These are phyloP conservation scores for Coilia nasus DNA, from an alignment of 2,797 vertebrate species.

Conservation along the genomic window DNA sequence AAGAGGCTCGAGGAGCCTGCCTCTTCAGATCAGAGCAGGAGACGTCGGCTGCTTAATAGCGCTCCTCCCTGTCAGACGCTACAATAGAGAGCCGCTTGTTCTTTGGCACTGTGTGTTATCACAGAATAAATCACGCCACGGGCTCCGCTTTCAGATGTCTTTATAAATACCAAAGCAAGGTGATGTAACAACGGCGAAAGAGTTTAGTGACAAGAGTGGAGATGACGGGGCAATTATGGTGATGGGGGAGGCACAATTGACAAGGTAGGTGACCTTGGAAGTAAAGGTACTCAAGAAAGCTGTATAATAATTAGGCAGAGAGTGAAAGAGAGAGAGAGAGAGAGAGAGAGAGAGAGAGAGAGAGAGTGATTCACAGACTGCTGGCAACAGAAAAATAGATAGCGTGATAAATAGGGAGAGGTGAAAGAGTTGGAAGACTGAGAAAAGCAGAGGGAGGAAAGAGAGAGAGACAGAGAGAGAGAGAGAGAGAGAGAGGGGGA, in stretches of 20 bases:
- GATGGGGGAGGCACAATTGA: not conserved
- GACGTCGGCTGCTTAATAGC: not conserved
- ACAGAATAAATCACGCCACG: not conserved
- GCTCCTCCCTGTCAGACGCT: not conserved
- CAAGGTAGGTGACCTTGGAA: conserved; percentile 1
- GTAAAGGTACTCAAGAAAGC: not conserved
- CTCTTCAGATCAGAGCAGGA: not conserved
- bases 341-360: not conserved
- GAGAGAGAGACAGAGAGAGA: not conserved
- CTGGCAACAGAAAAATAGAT: no score
- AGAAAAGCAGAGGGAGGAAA: not conserved
- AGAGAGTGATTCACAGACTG: not conserved
- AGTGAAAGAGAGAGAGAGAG: not conserved
- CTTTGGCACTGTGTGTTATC: not conserved
- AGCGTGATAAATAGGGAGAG: not conserved
- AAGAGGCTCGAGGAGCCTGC: not conserved
- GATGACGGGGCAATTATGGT: not conserved
- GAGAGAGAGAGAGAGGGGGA: not conserved
- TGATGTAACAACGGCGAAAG: not conserved
- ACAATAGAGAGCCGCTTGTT: not conserved
- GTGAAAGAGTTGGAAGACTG: not conserved
- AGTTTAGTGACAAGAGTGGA: not conserved
- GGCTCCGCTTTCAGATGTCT: not conserved
- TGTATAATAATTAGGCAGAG: not conserved
- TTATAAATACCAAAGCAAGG: not conserved